phyloP scores from a whole-genome alignment of 2,113 vertebrate genomes.

The Acrocephalus arundinaceus region DNA sequence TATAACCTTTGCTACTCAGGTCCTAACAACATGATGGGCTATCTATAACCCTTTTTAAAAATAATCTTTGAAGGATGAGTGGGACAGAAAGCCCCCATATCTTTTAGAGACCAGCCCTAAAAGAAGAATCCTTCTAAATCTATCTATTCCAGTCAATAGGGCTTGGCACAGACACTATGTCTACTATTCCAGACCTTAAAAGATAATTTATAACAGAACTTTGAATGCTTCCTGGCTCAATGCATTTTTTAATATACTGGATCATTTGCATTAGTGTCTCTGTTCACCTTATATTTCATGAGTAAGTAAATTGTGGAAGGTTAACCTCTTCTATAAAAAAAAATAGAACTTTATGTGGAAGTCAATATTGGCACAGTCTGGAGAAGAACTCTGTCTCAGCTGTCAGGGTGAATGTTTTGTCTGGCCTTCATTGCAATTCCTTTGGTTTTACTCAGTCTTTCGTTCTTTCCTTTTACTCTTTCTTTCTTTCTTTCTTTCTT shows the following conservation, averaged over 20 bases:
- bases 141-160: conserved; percentile 14
- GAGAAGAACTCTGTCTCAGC: conserved; percentile 15
- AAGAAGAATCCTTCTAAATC: conserved; percentile 17
- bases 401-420: conserved; percentile 8
- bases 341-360: conserved; percentile 55
- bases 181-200: conserved; percentile 40
- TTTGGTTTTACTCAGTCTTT: neutral
- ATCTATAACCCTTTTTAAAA: neutral
- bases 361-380: conserved; percentile 25
- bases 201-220: conserved; percentile 54
- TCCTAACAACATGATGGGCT: neutral
- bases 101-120: neutral
- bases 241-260: conserved; percentile 66
- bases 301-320: conserved; percentile 59
- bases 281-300: conserved; percentile 64
- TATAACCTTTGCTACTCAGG: neutral
- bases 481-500: accelerated
- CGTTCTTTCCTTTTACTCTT: neutral
- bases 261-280: conserved; percentile 61
- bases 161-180: conserved; percentile 17
- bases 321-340: conserved; percentile 45
- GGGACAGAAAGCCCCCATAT: neutral
- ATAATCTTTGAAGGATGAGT: neutral
- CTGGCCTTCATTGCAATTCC: neutral
- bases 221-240: conserved; percentile 58